These are phyloP conservation scores for Neosalanx taihuensis DNA, from an alignment of 2,797 vertebrate genomes.

Conservation along the genomic window DNA sequence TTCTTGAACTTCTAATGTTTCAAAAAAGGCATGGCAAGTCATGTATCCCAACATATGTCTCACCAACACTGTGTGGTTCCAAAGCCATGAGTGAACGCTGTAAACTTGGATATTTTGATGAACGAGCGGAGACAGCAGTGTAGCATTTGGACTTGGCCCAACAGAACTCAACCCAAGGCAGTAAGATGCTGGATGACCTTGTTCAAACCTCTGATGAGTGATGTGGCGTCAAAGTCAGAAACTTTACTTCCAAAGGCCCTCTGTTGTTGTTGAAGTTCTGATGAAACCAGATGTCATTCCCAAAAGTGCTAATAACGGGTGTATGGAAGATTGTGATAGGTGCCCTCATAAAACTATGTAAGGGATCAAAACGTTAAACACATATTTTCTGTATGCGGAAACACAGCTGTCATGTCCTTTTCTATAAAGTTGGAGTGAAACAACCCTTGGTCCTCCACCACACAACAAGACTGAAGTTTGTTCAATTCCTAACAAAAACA, in stretches of 20 bases:
- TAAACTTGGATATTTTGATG: background rate
- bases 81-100: background rate
- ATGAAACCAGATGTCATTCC: no score
- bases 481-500: slow-evolving; percentile 5
- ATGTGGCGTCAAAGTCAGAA: slow-evolving; percentile 34
- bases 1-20: background rate
- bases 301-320: background rate
- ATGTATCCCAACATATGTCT: background rate
- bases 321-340: background rate
- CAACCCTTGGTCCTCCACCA: background rate
- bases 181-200: slow-evolving; percentile 50
- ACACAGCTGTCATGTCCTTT: background rate
- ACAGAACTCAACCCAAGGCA: slow-evolving; percentile 31
- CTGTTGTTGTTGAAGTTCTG: background rate
- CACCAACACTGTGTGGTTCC: background rate
- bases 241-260: slow-evolving; percentile 13
- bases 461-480: background rate
- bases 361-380: background rate
- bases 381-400: background rate
- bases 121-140: background rate
- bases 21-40: background rate
- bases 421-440: background rate
- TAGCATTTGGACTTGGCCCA: slow-evolving; percentile 41
- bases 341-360: background rate
- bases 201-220: slow-evolving; percentile 40